Evolutionary conservation across 2,888 invertebrate species (phyloP).

Genomic region (Microplitis deprimator): DNA sequence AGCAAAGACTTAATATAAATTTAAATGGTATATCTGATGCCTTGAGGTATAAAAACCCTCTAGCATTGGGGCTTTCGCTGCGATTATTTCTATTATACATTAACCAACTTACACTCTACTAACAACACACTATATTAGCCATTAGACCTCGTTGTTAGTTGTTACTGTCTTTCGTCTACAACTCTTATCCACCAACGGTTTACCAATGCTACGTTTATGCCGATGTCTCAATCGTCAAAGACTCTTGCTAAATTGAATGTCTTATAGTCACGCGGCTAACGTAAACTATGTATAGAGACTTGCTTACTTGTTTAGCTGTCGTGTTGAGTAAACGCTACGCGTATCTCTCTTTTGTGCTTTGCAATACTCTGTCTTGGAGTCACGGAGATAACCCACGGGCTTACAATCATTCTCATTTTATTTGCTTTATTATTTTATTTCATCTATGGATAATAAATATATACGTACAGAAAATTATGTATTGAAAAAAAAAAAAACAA

Average conservation of each 20-base stretch:
- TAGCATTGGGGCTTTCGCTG: conserved; percentile 7
- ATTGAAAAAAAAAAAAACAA: neutral
- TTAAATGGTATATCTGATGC: neutral
- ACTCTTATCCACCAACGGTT: conserved; percentile 51
- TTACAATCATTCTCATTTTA: neutral
- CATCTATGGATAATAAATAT: neutral
- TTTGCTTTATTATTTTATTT: neutral
- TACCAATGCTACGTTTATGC: conserved; percentile 59
- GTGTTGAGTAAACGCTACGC: conserved; percentile 30
- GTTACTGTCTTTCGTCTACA: conserved; percentile 26
- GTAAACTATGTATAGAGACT: conserved; percentile 33
- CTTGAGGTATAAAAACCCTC: neutral
- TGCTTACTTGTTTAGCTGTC: conserved; percentile 14
- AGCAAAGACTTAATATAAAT: neutral
- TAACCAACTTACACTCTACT: neutral
- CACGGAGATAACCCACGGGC: conserved; percentile 11
- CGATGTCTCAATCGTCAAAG: conserved; percentile 65
- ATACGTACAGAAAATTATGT: neutral
- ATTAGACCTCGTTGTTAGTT: conserved; percentile 2
- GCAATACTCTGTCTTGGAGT: conserved; percentile 6
- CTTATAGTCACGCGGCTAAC: conserved; percentile 51
- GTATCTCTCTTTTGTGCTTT: conserved; percentile 19
- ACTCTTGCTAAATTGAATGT: conserved; percentile 65
- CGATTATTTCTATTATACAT: conserved; percentile 6
- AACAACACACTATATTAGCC: neutral